These are phyloP conservation scores for Diogma glabrata DNA, from an alignment of 2,888 invertebrate species.

Conservation along the genomic window DNA sequence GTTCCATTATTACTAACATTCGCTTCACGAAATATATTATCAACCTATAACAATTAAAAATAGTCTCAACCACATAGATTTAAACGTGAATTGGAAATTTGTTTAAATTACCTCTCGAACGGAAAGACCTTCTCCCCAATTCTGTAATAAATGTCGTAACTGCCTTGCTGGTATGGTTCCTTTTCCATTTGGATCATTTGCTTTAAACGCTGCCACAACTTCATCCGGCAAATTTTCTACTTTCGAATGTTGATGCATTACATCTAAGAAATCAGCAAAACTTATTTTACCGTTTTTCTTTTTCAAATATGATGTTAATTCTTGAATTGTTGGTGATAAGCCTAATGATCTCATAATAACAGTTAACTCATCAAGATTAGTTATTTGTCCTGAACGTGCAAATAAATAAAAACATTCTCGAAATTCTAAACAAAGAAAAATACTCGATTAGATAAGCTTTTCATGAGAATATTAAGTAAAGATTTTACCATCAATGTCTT, in stretches of 20 bases:
- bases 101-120: slow-evolving; percentile 42
- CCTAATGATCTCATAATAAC: slow-evolving; percentile 92
- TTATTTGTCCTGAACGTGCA: slow-evolving; percentile 79
- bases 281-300: slow-evolving; percentile 79
- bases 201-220: slow-evolving; percentile 77
- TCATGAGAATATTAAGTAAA: slow-evolving; percentile 5
- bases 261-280: slow-evolving; percentile 90
- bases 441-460: slow-evolving; percentile 11
- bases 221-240: slow-evolving; percentile 43
- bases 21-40: slow-evolving; percentile 84
- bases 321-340: slow-evolving; percentile 86
- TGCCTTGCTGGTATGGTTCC: slow-evolving; percentile 72
- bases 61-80: not conserved
- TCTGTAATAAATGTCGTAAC: slow-evolving; percentile 71
- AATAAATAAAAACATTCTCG: slow-evolving; percentile 94
- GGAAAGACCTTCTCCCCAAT: slow-evolving; percentile 84
- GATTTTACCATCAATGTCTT: slow-evolving; percentile 79
- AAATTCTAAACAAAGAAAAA: slow-evolving; percentile 55
- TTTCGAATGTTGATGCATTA: slow-evolving; percentile 83
- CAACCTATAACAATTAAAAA: slow-evolving; percentile 44
- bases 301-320: slow-evolving; percentile 71
- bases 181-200: slow-evolving; percentile 62
- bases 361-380: slow-evolving; percentile 78
- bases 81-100: too few species aligned
- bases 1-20: slow-evolving; percentile 69